Conservation (phyloP, 2,113 vertebrate species). For the Chloropsis cyanopogon region DNA sequence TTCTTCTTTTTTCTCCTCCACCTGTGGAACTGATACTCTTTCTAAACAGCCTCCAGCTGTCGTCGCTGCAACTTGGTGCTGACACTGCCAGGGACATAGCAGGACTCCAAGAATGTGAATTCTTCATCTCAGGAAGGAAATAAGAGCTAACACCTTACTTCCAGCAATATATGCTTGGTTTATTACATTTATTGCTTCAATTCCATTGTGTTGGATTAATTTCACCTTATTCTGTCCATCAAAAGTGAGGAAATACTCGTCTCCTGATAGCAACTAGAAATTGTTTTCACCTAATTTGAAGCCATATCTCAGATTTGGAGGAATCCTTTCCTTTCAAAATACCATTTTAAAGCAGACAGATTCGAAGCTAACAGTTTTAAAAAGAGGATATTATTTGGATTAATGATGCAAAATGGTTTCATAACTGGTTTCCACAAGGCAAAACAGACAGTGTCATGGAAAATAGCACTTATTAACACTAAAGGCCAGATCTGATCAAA, state of each 20-base stretch:
- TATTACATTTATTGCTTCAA: background rate
- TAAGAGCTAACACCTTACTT: background rate
- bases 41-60: background rate
- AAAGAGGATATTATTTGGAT: background rate
- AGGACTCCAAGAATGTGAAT: background rate
- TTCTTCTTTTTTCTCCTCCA: background rate
- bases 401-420: slow-evolving; percentile 8
- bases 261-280: background rate
- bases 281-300: background rate
- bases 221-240: background rate
- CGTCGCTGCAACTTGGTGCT: rapidly evolving
- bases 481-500: slow-evolving; percentile 23
- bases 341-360: background rate
- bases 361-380: background rate
- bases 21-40: background rate
- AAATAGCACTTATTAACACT: slow-evolving; percentile 9
- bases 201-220: background rate
- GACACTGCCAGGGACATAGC: background rate
- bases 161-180: background rate
- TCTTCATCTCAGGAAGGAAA: background rate
- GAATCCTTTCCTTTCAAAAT: background rate
- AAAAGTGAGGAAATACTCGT: background rate
- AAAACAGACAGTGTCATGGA: slow-evolving; percentile 27
- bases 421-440: background rate
- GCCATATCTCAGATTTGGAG: background rate